Conservation (phyloP, 2,797 vertebrate genomes). For the Meda fulgida region DNA sequence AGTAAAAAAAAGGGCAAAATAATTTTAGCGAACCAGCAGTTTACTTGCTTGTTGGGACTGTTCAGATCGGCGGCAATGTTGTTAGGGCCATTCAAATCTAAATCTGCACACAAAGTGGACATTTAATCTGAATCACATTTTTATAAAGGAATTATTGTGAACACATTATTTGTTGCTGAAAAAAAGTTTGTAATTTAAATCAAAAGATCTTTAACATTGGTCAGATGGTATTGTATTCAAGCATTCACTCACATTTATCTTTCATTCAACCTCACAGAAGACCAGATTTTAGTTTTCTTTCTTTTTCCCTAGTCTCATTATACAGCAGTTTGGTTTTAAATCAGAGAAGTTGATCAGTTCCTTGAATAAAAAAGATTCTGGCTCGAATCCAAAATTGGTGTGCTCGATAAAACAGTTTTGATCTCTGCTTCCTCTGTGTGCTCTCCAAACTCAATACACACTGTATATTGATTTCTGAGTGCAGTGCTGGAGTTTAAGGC, state of each 20-base stretch:
- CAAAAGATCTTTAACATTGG: neutral
- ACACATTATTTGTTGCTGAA: neutral
- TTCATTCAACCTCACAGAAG: conserved; percentile 16
- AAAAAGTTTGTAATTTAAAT: neutral
- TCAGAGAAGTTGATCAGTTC: conserved; percentile 37
- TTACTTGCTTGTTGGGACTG: neutral
- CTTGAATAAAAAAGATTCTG: conserved; percentile 33
- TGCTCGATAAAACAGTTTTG: conserved; percentile 66
- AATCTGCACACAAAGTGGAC: neutral
- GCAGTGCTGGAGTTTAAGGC: conserved; percentile 39
- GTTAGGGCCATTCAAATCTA: neutral
- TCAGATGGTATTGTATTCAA: conserved; percentile 5
- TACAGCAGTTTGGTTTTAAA: conserved; percentile 24
- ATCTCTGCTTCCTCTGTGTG: conserved; percentile 54
- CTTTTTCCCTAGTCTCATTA: neutral
- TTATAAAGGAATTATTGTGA: neutral
- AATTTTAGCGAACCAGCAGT: too few species aligned
- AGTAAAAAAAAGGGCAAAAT: too few species aligned
- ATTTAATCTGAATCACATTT: neutral
- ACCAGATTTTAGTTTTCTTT: neutral
- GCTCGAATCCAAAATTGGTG: conserved; percentile 34
- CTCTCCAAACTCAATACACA: conserved; percentile 59
- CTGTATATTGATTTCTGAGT: conserved; percentile 64
- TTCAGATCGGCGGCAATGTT: neutral
- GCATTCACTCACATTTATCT: neutral